A percentile compares a stretch with the other conserved stretches of the same genome.
phyloP scores from a whole-genome alignment of 2,113 vertebrate genomes.

The Cololabis saira region DNA sequence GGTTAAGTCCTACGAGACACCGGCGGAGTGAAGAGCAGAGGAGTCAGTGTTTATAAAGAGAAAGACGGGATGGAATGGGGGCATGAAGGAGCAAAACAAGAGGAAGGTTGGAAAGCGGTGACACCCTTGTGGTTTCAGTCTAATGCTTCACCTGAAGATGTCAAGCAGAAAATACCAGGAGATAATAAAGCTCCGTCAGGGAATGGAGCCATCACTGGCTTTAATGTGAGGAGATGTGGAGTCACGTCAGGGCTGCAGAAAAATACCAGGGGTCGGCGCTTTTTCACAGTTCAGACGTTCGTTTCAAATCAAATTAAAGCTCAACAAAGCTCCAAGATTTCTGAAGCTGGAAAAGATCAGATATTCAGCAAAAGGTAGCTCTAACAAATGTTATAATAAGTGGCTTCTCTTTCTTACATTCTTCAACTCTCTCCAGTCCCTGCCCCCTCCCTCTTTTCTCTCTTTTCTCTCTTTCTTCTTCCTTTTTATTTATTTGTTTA shows the following conservation, averaged over 20 bases:
- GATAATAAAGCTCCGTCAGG: constrained; percentile 12
- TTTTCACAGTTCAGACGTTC: not conserved
- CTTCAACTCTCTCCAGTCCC: too few species aligned
- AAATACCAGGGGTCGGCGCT: not conserved
- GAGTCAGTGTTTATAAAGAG: constrained; percentile 2
- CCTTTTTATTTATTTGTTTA: too few species aligned
- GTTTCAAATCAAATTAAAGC: too few species aligned
- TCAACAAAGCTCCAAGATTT: too few species aligned
- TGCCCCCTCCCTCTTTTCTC: too few species aligned
- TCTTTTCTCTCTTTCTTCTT: too few species aligned
- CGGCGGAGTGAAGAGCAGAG: constrained; percentile 7
- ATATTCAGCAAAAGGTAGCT: too few species aligned
- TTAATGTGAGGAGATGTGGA: not conserved
- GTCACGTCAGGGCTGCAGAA: not conserved
- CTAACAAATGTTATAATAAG: too few species aligned
- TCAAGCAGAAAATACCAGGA: constrained; percentile 20
- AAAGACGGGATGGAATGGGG: not conserved
- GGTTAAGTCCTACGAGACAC: constrained; percentile 18
- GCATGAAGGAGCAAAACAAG: constrained; percentile 4
- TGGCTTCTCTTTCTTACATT: too few species aligned
- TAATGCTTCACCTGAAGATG: constrained; percentile 16
- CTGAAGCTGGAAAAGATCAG: too few species aligned
- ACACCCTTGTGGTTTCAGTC: constrained; percentile 11
- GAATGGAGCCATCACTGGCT: constrained; percentile 6
- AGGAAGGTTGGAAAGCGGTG: not conserved